Conservation (phyloP, 2,113 vertebrate species). For the Thermophis baileyi region DNA sequence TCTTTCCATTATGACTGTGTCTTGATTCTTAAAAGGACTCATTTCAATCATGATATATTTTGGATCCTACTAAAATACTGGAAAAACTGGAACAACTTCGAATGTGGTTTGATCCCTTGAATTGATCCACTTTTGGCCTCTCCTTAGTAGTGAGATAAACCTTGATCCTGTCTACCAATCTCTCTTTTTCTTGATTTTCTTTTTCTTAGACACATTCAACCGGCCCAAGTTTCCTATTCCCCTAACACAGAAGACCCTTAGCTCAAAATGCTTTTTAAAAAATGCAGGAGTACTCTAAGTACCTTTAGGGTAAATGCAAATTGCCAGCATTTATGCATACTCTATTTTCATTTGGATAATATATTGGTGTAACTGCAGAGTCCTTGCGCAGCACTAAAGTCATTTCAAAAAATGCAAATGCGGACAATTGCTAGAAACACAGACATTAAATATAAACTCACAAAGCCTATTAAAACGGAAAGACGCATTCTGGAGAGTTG, state of each 20-base stretch:
- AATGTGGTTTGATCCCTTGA: too few relatives aligned
- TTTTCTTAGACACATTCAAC: background rate
- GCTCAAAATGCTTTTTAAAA: background rate
- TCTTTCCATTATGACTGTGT: background rate
- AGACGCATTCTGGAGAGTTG: background rate
- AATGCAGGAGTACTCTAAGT: background rate
- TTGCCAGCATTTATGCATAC: slow-evolving; percentile 2
- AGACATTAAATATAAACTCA: background rate
- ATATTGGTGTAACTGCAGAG: background rate
- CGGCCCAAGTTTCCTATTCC: background rate
- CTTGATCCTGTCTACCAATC: background rate
- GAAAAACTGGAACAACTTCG: background rate
- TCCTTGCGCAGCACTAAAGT: background rate
- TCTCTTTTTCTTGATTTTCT: background rate
- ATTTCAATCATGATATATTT: background rate
- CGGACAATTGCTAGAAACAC: background rate
- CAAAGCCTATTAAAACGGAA: background rate
- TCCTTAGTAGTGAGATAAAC: background rate
- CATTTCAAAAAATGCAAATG: background rate
- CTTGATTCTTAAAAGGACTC: background rate
- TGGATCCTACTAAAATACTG: background rate
- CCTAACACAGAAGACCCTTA: background rate
- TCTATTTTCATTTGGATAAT: background rate
- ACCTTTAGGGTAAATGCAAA: slow-evolving; percentile 2
- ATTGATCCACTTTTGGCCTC: background rate